Base-by-base conservation (phyloP, 2,113 vertebrate genomes). In the Eptatretus burgeri region DNA sequence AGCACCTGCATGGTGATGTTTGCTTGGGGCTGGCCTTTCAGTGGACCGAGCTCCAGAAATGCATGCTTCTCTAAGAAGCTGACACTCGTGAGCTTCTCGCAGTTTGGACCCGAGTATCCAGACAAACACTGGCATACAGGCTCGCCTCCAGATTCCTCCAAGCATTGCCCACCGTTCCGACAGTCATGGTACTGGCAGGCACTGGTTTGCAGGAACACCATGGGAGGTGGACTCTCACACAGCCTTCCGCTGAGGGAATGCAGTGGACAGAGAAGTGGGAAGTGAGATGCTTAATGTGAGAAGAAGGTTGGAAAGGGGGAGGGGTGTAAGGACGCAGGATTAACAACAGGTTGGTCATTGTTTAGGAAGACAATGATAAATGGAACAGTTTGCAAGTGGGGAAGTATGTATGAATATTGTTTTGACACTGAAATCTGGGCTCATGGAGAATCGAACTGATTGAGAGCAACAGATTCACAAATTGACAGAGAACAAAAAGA, bases 1-100 rank as follows among this genome's bases (percentile, higher is more conserved):
- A 41, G n/a, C n/a, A 98, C 91, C 83, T 94, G 87, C 13, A 98
- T 77, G n/a, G 84, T 93, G 71, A 98, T 93, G 69, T 93, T 88
- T 14, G 83, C 82, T 14, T 84, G 80, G 1, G 85, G 77, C 50
- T 79, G 81, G 66, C 84, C 78, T 71, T 82, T 85, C 62, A 82
- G 69, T 0, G 77, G 77, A 0, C 82, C 78, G 67, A 98, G 77
- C 74, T 86, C 82, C 71, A 94, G 79, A 0, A 82, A 93, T 9
- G 81, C 81, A 13, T 88, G 85, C 67, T 83, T 88, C 68, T 88
- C 85, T 67, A 91, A 76, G 64, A 98, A 93, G 75, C 95, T 89
- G 69, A 83, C 83, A 0, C 85, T 94, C 73, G 85, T 75, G 69
- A 85, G 82, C 74, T 95, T 93, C 73, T 89, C 81, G 0, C 91